Base-by-base conservation (phyloP, 1,140 invertebrate species). In the Mactra quadrangularis region DNA sequence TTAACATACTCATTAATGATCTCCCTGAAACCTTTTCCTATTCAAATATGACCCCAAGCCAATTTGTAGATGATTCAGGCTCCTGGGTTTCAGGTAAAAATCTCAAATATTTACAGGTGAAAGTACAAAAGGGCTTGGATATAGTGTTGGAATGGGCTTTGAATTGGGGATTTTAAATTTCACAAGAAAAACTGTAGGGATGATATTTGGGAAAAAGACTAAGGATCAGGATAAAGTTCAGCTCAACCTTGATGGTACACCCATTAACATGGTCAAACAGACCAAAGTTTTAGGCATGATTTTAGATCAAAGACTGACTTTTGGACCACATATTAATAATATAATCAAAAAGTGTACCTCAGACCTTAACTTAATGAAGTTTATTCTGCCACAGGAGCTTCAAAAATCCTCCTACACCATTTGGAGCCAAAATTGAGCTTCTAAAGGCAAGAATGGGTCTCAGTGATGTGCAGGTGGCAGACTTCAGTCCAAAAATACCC, bases 1-100 rank as follows among this genome's bases (percentile, higher is more conserved):
- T 72, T 41, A 52, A 45, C 22, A 3, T 72, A n/a, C 19, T 72
- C 33, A 57, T 72, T 4, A 72, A 72, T 27, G 70, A 50, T 29
- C 70, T 72, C 1, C 70, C 53, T 6, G 70, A 62, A 62, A 15
- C 27, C 15, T 4, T 11, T 35, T n/a, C 3, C 31, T n/a, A 27
- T 31, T 52, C 70, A 6, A 4, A 45, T 17, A 72, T 72, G 70
- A n/a, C 35, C 22, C 50, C 38, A 15, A 72, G 70, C 29, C 70
- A 72, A 33, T 72, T 72, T 38, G 70, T 33, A 11, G 70, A 72
- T 72, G 70, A 72, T 57, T 72, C 50, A 45, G 70, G 50, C 15
- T 22, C 53, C 2, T 72, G 70, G 70, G n/a, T 17, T 55, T 7
- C 31, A 25, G 70, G 70, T 29, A 15, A 11, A 13, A 70, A 70